phyloP scores from a whole-genome alignment of 2,888 invertebrate species.

The Nomada ferruginata region DNA sequence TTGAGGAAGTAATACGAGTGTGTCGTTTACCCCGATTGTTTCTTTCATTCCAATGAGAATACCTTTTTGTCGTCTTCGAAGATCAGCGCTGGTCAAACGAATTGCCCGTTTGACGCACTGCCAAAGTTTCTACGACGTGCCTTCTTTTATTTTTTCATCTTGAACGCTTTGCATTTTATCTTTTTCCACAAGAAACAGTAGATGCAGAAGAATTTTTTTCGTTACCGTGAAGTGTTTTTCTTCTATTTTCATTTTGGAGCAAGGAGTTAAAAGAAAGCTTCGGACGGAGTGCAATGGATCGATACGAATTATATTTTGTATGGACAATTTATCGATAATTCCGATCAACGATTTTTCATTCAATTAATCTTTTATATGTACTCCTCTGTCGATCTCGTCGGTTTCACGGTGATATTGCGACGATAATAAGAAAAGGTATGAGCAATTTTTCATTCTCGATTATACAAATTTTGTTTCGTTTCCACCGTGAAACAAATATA shows the following conservation, averaged over 20 bases:
- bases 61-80: not conserved
- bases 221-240: no score
- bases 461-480: not conserved
- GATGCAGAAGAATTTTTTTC: not conserved
- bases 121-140: conserved; percentile 25
- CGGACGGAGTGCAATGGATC: conserved; percentile 4
- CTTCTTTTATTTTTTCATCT: conserved; percentile 13
- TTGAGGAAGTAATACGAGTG: not conserved
- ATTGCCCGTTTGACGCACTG: conserved; percentile 20
- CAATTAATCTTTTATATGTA: conserved; percentile 31
- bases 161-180: conserved; percentile 30
- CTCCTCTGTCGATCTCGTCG: not conserved
- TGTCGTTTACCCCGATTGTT: not conserved
- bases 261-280: not conserved
- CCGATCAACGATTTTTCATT: conserved; percentile 32
- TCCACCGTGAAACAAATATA: no score
- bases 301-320: conserved; percentile 32
- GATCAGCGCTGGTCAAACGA: conserved; percentile 6
- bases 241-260: not conserved
- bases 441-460: not conserved
- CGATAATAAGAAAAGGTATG: not conserved
- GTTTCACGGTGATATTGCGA: not conserved
- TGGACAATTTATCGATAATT: conserved; percentile 36
- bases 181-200: no score
- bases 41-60: not conserved